A percentile compares a stretch with the other conserved stretches of the same genome.
These are phyloP conservation scores for Tadarida brasiliensis DNA, from an alignment of 2,797 vertebrate genomes.

Conservation along the genomic window DNA sequence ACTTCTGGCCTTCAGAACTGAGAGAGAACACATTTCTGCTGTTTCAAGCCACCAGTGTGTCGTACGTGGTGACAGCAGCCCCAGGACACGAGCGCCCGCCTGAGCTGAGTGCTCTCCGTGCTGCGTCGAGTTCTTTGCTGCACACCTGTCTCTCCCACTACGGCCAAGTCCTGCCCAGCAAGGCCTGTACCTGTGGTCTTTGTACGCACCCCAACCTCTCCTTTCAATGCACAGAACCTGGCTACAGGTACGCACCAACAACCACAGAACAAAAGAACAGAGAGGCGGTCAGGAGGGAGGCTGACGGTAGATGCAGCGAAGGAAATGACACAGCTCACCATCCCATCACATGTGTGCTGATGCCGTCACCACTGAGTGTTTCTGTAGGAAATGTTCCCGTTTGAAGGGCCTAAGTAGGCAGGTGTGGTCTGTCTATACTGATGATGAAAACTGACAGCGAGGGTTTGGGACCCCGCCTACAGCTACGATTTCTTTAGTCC, in stretches of 20 bases:
- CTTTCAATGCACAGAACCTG: not conserved
- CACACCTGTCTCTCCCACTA: not conserved
- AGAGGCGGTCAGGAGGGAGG: not conserved
- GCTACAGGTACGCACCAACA: not conserved
- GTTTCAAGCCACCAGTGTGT: not conserved
- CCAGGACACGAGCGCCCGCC: not conserved
- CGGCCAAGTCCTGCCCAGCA: not conserved
- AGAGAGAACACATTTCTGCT: not conserved
- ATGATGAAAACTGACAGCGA: not conserved
- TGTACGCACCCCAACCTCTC: not conserved
- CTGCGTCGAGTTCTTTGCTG: not conserved
- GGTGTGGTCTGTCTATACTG: not conserved
- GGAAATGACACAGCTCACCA: not conserved
- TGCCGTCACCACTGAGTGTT: not conserved
- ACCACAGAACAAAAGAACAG: not conserved
- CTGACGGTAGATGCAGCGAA: not conserved
- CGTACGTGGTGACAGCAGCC: not conserved
- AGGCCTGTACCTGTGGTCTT: no score
- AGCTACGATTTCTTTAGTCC: not conserved
- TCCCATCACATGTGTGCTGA: not conserved
- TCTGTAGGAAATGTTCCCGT: not conserved
- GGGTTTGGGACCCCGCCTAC: not conserved
- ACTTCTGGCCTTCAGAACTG: not conserved
- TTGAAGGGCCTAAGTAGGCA: not conserved
- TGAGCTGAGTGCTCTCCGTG: not conserved